Conservation (phyloP, 2,888 invertebrate genomes). For the Thera britannica region DNA sequence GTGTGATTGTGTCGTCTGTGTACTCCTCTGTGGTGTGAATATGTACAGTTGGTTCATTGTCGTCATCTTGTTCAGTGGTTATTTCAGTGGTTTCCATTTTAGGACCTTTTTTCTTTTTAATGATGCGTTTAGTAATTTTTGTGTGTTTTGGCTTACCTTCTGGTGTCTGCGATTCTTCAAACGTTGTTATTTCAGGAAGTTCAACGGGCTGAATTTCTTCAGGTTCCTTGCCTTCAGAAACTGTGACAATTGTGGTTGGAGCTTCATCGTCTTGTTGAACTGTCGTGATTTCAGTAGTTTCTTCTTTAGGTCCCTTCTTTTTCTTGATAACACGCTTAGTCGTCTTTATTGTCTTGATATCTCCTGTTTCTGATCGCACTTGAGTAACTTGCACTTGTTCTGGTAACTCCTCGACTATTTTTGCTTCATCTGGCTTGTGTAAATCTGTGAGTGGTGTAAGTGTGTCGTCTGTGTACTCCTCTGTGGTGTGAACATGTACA, state of each 20-base stretch:
- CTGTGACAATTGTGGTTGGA: conserved; percentile 32
- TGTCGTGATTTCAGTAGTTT: conserved; percentile 45
- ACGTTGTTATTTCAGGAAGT: conserved; percentile 55
- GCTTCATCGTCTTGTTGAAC: conserved; percentile 37
- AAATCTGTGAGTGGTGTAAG: conserved; percentile 37
- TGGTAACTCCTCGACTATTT: too few species aligned
- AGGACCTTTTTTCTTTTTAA: conserved; percentile 52
- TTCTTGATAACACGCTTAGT: conserved; percentile 50
- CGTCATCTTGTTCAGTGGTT: conserved; percentile 43
- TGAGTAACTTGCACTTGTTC: conserved; percentile 36
- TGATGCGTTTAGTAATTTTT: conserved; percentile 50
- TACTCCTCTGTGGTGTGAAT: conserved; percentile 63
- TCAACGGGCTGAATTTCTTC: conserved; percentile 42
- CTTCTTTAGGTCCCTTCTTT: conserved; percentile 23
- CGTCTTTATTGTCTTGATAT: conserved; percentile 59
- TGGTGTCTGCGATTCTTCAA: conserved; percentile 55
- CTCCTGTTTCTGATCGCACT: conserved; percentile 49
- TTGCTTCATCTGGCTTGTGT: too few species aligned
- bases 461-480: conserved; percentile 54
- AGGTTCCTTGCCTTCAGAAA: conserved; percentile 54
- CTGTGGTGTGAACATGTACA: conserved; percentile 63
- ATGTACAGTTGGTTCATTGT: conserved; percentile 67
- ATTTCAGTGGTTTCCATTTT: conserved; percentile 46
- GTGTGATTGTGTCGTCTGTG: conserved; percentile 48
- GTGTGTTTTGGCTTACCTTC: conserved; percentile 54